Conservation (phyloP, 2,113 vertebrate genomes). For the Phyllopteryx taeniolatus region DNA sequence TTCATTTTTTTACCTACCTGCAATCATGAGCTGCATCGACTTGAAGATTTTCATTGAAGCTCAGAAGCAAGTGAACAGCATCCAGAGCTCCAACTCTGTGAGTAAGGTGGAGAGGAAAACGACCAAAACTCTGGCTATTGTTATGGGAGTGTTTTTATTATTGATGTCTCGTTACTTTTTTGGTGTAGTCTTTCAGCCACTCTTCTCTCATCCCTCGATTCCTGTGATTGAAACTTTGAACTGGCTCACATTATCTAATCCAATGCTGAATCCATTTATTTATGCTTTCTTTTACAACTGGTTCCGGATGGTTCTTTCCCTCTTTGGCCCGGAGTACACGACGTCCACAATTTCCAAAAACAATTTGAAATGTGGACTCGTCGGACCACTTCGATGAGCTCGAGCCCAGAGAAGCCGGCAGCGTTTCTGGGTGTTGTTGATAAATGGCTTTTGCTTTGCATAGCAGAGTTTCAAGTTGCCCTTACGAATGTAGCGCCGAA, state of each 20-base stretch:
- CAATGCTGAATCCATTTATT: constrained; percentile 4
- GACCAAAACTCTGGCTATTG: neutral
- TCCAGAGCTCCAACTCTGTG: neutral
- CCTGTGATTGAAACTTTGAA: neutral
- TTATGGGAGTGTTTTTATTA: constrained; percentile 3
- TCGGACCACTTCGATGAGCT: too few relatives aligned
- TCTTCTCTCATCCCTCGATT: neutral
- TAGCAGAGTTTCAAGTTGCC: too few relatives aligned
- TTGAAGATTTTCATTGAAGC: constrained; percentile 4
- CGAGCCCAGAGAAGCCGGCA: too few relatives aligned
- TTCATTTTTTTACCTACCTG: neutral
- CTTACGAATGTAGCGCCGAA: too few relatives aligned
- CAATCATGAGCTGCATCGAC: neutral
- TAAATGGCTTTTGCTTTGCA: too few relatives aligned
- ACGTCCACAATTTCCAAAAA: too few relatives aligned
- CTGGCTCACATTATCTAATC: constrained; percentile 4
- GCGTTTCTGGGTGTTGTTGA: too few relatives aligned
- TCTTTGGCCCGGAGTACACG: too few relatives aligned
- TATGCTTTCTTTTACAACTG: constrained; percentile 7
- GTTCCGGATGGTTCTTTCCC: too few relatives aligned
- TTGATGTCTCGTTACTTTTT: neutral
- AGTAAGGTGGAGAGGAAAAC: neutral
- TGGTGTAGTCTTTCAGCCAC: neutral
- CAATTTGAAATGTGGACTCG: too few relatives aligned
- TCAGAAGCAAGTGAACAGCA: neutral